Conservation (phyloP, 2,888 invertebrate species). For the Polydrusus pterygomalis region DNA sequence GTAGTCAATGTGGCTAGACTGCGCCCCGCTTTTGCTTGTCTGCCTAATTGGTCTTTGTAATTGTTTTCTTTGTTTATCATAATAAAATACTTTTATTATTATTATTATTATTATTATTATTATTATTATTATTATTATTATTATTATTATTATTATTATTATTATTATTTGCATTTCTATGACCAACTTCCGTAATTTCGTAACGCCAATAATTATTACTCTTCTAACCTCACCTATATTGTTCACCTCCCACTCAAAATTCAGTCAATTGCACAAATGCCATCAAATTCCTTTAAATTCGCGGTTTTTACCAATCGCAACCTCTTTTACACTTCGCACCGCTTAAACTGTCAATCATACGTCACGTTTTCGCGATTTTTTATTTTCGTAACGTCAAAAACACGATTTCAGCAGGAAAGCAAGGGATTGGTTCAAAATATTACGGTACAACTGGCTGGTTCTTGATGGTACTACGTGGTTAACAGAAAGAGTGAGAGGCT, state of each 20-base stretch:
- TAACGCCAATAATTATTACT: background rate
- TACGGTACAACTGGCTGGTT: conserved; percentile 21
- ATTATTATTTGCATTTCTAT: conserved; percentile 8
- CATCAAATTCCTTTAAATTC: background rate
- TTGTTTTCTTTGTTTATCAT: no score
- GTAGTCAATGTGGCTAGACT: no score
- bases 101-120: no score
- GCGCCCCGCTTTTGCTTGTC: no score
- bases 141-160: no score
- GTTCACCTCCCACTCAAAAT: conserved; percentile 17
- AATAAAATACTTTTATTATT: no score
- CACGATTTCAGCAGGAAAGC: conserved; percentile 5
- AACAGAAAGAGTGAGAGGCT: conserved; percentile 28
- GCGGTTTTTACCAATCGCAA: conserved; percentile 16
- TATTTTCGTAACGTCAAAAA: conserved; percentile 12
- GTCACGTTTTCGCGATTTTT: conserved; percentile 1
- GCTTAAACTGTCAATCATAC: conserved; percentile 13
- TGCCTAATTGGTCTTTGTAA: no score
- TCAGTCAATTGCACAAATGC: background rate
- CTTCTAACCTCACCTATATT: conserved; percentile 19
- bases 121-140: no score
- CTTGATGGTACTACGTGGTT: conserved; percentile 26
- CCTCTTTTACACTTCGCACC: conserved; percentile 5
- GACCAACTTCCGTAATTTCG: background rate
- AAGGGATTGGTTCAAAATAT: conserved; percentile 22